phyloP scores from a whole-genome alignment of 2,797 vertebrate species.

The Potorous gilbertii region DNA sequence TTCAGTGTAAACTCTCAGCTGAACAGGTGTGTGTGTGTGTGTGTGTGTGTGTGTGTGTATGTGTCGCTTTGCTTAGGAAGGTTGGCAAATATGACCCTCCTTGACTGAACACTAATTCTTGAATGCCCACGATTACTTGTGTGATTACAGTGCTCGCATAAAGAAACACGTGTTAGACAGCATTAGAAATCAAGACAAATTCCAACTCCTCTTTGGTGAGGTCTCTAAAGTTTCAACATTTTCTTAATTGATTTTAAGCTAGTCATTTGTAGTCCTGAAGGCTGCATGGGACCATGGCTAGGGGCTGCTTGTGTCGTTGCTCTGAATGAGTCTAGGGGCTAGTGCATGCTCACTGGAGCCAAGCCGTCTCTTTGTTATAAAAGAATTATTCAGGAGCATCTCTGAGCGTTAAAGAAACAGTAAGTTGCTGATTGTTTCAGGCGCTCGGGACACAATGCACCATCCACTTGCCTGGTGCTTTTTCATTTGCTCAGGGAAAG shows the following conservation, averaged over 20 bases:
- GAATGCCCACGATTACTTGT: conserved; percentile 56
- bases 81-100: conserved; percentile 67
- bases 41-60: conserved; percentile 49
- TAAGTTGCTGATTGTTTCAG: conserved; percentile 48
- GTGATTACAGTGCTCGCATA: neutral
- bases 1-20: conserved; percentile 60
- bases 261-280: conserved; percentile 32
- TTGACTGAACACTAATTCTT: conserved; percentile 66
- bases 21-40: conserved; percentile 75
- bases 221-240: conserved; percentile 12
- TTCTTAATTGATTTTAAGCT: neutral
- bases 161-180: neutral
- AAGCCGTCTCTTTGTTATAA: conserved; percentile 70
- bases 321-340: conserved; percentile 23
- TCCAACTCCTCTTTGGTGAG: neutral
- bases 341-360: conserved; percentile 47
- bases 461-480: conserved; percentile 71
- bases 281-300: conserved; percentile 13
- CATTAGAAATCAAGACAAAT: conserved; percentile 64
- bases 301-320: conserved; percentile 25
- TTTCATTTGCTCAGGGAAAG: conserved; percentile 61
- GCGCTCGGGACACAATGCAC: conserved; percentile 40
- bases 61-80: conserved; percentile 73
- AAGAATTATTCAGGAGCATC: conserved; percentile 8
- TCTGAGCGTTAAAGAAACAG: conserved; percentile 52